These are phyloP conservation scores for Maylandia zebra DNA, from an alignment of 2,113 vertebrate species.

Conservation along the genomic window DNA sequence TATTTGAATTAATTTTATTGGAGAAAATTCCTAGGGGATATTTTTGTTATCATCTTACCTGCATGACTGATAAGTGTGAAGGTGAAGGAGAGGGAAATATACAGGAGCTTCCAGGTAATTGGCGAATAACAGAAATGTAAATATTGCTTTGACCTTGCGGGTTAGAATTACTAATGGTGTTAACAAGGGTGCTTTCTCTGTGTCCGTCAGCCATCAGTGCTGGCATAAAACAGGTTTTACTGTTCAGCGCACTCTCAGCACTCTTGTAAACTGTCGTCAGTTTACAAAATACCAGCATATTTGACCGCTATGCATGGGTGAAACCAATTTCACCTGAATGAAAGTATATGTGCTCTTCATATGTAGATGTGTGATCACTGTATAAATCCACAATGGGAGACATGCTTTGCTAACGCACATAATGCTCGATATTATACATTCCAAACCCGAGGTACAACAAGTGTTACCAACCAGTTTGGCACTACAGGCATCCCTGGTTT, in stretches of 20 bases:
- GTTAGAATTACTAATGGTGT: not conserved
- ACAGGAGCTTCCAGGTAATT: not conserved
- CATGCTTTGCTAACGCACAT: not conserved
- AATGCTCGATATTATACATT: not conserved
- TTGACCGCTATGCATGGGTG: not conserved
- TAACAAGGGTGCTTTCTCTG: not conserved
- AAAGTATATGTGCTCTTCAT: not conserved
- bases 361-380: not conserved
- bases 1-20: not conserved
- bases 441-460: not conserved
- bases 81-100: constrained; percentile 3
- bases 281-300: constrained; percentile 40
- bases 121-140: constrained; percentile 2
- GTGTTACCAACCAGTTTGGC: not conserved
- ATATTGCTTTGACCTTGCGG: constrained; percentile 35
- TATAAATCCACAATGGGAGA: not conserved
- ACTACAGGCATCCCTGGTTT: not conserved
- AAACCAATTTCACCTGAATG: constrained; percentile 51
- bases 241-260: not conserved
- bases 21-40: not conserved
- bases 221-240: not conserved
- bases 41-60: not conserved
- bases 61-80: not conserved
- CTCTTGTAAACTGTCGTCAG: not conserved
- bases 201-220: not conserved